phyloP scores from a whole-genome alignment of 2,113 vertebrate genomes.

The Chamaetylas fuelleborni region DNA sequence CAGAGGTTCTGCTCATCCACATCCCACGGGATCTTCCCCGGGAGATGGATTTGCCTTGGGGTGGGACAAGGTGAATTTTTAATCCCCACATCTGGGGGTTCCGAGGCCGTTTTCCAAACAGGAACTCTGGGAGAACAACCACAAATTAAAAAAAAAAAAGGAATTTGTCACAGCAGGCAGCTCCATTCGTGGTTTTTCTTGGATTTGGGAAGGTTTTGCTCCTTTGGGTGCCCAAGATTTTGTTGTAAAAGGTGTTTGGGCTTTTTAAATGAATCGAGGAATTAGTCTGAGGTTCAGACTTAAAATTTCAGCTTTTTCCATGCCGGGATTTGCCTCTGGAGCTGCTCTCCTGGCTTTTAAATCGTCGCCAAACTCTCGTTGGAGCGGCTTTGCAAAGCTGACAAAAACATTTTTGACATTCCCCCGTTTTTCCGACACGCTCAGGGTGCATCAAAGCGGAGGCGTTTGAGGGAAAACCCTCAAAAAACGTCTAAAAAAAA shows the following conservation, averaged over 20 bases:
- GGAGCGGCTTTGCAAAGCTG: not conserved
- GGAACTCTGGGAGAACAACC: not conserved
- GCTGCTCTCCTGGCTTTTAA: fast-evolving
- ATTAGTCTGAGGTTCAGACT: not conserved
- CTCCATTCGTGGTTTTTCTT: fast-evolving
- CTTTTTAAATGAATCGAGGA: not conserved
- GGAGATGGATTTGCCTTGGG: not conserved
- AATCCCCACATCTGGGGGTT: not conserved
- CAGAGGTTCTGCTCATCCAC: not conserved
- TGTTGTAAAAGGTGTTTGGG: not conserved
- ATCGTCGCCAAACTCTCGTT: fast-evolving
- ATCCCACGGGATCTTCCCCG: not conserved
- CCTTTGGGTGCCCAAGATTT: not conserved
- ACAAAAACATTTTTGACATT: fast-evolving
- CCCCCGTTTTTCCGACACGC: no score
- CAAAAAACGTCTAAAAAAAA: fast-evolving
- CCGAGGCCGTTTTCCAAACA: not conserved
- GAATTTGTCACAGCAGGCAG: fast-evolving
- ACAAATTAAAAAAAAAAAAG: not conserved
- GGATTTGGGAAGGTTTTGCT: not conserved
- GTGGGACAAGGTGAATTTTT: not conserved
- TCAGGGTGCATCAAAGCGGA: fast-evolving
- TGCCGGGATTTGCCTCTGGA: not conserved
- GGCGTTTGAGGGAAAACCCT: not conserved
- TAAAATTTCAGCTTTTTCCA: not conserved